Percentiles rank a stretch among this genome's conserved stretches.
Evolutionary conservation across 2,888 invertebrate species (phyloP).

Genomic region (Brachyopa scutellaris): DNA sequence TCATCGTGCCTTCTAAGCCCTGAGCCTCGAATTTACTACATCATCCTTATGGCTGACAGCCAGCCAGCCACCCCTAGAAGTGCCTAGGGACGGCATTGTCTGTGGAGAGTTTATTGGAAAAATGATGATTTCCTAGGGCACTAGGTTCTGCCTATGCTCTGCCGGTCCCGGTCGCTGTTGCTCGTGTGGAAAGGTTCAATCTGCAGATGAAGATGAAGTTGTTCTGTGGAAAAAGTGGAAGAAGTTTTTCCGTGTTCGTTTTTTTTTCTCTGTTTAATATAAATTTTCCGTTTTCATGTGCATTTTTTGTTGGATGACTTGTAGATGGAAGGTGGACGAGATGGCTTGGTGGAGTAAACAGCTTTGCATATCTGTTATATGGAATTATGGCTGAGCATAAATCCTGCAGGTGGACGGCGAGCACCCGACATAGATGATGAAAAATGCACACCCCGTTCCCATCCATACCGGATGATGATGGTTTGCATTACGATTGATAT

Average conservation of each 20-base stretch:
- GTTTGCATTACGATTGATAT: neutral
- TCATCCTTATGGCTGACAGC: constrained; percentile 39
- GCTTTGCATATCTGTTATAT: constrained; percentile 37
- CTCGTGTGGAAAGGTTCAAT: constrained; percentile 52
- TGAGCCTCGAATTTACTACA: constrained; percentile 25
- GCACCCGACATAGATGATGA: neutral
- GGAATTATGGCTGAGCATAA: constrained; percentile 46
- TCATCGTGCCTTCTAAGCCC: neutral
- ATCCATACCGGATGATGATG: neutral
- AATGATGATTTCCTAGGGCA: constrained; percentile 50
- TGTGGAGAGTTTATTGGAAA: constrained; percentile 54
- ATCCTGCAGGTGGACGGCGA: constrained; percentile 33
- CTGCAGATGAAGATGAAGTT: constrained; percentile 49
- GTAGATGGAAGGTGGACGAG: neutral
- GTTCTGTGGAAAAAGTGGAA: constrained; percentile 5
- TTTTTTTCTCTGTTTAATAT: constrained; percentile 11
- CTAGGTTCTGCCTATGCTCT: constrained; percentile 14
- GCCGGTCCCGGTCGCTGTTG: neutral
- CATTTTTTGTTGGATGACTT: constrained; percentile 12
- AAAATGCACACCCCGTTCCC: constrained; percentile 15
- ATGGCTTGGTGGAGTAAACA: constrained; percentile 37
- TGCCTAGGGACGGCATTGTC: constrained; percentile 39
- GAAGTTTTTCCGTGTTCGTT: neutral
- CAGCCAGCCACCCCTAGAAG: neutral
- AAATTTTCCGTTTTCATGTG: constrained; percentile 31